Conservation (phyloP, 2,797 vertebrate genomes). For the Leptodactylus fallax region DNA sequence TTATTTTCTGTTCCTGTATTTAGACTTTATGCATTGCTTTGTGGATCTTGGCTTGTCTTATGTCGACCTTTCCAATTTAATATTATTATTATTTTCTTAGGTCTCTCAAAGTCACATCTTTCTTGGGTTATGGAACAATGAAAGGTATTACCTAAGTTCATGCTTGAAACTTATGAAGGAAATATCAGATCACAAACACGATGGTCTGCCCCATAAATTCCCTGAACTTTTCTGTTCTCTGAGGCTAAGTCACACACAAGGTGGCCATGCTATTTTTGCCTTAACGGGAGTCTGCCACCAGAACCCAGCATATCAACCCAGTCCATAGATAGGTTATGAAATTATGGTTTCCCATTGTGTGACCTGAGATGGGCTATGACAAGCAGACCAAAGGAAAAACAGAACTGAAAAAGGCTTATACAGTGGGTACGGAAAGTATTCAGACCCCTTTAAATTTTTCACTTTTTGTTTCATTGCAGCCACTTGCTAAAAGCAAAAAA, state of each 20-base stretch:
- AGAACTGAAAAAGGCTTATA: no score
- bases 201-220: not conserved
- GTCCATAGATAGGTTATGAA: no score
- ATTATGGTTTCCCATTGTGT: no score
- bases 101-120: not conserved
- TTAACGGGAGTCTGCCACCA: no score
- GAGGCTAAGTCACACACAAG: not conserved
- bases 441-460: no score
- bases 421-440: no score
- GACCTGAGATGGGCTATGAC: no score
- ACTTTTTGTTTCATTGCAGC: no score
- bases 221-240: not conserved
- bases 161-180: not conserved
- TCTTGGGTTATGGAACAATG: not conserved
- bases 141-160: not conserved
- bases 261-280: not conserved
- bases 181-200: not conserved
- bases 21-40: not conserved
- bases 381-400: no score
- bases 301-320: no score
- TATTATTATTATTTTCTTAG: not conserved
- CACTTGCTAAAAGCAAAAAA: no score
- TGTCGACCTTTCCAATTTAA: not conserved
- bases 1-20: conserved; percentile 25
- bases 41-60: not conserved